A percentile compares a stretch with the other conserved stretches of the same genome.
Conservation (phyloP, 2,888 invertebrate genomes). For the Tetrapedia diversipes region DNA sequence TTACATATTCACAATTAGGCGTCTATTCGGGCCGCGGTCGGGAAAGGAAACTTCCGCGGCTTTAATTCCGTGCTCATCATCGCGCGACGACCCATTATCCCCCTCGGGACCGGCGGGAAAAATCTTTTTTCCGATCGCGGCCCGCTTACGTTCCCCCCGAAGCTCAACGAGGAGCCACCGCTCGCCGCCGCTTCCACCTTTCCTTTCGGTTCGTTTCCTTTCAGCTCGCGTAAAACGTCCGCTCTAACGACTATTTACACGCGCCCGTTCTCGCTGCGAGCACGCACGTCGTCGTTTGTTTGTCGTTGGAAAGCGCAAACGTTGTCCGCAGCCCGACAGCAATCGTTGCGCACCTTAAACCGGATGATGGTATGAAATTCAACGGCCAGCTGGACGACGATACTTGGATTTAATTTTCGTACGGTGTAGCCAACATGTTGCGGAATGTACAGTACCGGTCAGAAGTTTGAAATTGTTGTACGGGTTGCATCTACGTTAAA, state of each 20-base stretch:
- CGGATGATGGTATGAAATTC: neutral
- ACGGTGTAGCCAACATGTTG: neutral
- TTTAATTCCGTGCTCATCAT: constrained; percentile 31
- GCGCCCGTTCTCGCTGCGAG: constrained; percentile 6
- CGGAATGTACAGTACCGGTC: too few species aligned
- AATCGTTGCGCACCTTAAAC: neutral
- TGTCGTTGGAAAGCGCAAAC: neutral
- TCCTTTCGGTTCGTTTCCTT: too few species aligned
- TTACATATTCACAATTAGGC: constrained; percentile 68
- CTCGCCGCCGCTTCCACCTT: neutral
- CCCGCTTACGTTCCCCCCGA: constrained; percentile 6
- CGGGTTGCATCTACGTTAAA: too few species aligned
- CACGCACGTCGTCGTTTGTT: constrained; percentile 4
- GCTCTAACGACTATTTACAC: constrained; percentile 48
- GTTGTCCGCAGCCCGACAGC: neutral
- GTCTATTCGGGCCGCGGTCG: constrained; percentile 33
- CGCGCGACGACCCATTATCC: constrained; percentile 22
- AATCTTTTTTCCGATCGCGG: neutral
- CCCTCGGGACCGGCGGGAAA: constrained; percentile 2
- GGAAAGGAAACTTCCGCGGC: constrained; percentile 20
- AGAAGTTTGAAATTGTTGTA: too few species aligned
- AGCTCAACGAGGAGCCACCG: neutral
- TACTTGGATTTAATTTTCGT: neutral
- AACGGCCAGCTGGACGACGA: neutral
- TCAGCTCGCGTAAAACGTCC: constrained; percentile 11